A percentile compares a stretch with the other conserved stretches of the same genome.
These are phyloP conservation scores for Parapsyche elsis DNA, from an alignment of 1,140 invertebrate genomes.

Conservation along the genomic window DNA sequence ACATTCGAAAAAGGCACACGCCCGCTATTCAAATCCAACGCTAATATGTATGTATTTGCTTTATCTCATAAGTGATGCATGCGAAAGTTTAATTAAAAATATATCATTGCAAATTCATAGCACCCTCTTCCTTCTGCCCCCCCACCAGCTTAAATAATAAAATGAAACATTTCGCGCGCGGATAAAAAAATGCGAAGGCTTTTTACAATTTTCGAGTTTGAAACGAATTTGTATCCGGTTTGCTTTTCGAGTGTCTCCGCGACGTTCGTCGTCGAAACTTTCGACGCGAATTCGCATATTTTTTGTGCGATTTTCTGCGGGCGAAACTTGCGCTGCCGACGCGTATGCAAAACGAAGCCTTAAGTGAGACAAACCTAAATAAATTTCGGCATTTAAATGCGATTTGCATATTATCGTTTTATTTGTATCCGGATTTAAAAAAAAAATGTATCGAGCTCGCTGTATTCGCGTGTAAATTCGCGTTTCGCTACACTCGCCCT, in stretches of 20 bases:
- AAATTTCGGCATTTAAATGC: constrained; percentile 20
- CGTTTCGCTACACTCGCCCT: neutral
- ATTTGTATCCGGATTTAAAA: constrained; percentile 22
- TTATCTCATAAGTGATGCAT: no score
- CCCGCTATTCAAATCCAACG: neutral
- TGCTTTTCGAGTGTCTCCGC: neutral
- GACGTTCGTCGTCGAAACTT: neutral
- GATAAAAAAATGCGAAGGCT: no score
- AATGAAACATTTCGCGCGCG: no score
- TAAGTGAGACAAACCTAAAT: constrained; percentile 21
- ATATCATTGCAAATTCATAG: no score
- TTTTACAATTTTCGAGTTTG: neutral
- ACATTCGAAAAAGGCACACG: no score
- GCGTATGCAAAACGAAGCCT: neutral
- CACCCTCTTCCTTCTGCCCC: no score
- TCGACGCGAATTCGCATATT: neutral
- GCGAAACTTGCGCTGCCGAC: neutral
- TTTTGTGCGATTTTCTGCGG: neutral
- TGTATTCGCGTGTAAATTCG: constrained; percentile 3
- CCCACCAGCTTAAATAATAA: no score
- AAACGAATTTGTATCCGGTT: neutral
- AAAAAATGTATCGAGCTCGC: neutral
- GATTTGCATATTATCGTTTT: constrained; percentile 16
- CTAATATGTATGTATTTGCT: no score
- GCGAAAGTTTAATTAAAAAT: no score